Conservation (phyloP, 1,140 invertebrate species). For the Trachelipus rathkii region DNA sequence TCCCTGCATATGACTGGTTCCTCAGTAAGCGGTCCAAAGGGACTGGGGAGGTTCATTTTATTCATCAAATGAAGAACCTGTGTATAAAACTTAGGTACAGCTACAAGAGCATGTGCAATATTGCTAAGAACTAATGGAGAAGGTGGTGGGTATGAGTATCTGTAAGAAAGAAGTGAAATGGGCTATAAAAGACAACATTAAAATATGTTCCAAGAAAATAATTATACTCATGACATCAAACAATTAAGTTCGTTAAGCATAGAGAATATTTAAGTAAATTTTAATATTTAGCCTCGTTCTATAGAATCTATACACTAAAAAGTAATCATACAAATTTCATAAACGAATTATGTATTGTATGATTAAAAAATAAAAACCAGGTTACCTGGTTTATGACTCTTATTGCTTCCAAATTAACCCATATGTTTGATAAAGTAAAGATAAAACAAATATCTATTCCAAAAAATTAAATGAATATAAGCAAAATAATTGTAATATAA, state of each 20-base stretch:
- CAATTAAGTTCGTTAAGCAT: not conserved
- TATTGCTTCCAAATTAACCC: too few relatives aligned
- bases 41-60: slow-evolving; percentile 83
- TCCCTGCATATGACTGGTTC: slow-evolving; percentile 27
- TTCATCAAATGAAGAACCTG: slow-evolving; percentile 91
- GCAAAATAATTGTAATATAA: too few relatives aligned
- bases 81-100: slow-evolving; percentile 74
- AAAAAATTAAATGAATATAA: too few relatives aligned
- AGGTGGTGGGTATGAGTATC: slow-evolving; percentile 61
- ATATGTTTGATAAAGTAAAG: too few relatives aligned
- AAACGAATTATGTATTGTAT: too few relatives aligned
- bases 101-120: slow-evolving; percentile 69
- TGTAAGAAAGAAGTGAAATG: not conserved
- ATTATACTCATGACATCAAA: not conserved
- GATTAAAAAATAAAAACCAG: too few relatives aligned
- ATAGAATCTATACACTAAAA: too few relatives aligned
- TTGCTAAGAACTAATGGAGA: slow-evolving; percentile 67
- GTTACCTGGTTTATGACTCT: too few relatives aligned
- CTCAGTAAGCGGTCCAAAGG: slow-evolving; percentile 64
- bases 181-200: not conserved
- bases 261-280: not conserved
- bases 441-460: too few relatives aligned
- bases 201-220: not conserved
- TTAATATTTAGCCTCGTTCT: too few relatives aligned
- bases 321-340: too few relatives aligned